Conservation (phyloP, 2,797 vertebrate genomes). For the Fistularia tabacaria region DNA sequence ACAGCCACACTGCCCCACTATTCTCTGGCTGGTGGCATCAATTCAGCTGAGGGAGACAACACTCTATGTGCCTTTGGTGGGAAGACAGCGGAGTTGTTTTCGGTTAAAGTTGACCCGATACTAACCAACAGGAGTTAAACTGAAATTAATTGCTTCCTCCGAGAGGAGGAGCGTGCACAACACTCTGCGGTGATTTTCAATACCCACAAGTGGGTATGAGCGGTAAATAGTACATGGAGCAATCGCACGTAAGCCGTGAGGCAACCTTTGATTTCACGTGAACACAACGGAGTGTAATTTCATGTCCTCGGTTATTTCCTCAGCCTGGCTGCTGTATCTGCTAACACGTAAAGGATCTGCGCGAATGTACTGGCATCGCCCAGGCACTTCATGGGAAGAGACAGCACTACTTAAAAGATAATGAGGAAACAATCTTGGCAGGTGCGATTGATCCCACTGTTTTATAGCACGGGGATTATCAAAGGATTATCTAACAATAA, state of each 20-base stretch:
- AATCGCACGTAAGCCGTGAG: constrained; percentile 48
- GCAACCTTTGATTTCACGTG: constrained; percentile 53
- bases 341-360: constrained; percentile 46
- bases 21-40: constrained; percentile 29
- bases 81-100: constrained; percentile 25
- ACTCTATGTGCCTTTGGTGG: neutral
- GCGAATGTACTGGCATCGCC: constrained; percentile 46
- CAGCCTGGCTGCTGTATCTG: constrained; percentile 30
- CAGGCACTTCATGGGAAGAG: constrained; percentile 52
- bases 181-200: constrained; percentile 43
- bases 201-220: constrained; percentile 30
- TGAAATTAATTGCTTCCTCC: constrained; percentile 24
- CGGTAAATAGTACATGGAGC: constrained; percentile 44
- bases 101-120: constrained; percentile 31
- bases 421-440: constrained; percentile 71
- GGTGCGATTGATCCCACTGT: constrained; percentile 67
- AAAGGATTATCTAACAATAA: constrained; percentile 75
- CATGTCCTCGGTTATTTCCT: constrained; percentile 47
- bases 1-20: constrained; percentile 17
- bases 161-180: constrained; percentile 24
- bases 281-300: constrained; percentile 41
- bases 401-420: constrained; percentile 65
- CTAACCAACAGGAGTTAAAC: constrained; percentile 29
- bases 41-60: constrained; percentile 21
- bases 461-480: constrained; percentile 69